Percentiles rank a stretch among this genome's conserved stretches.
These are phyloP conservation scores for Micronycteris hirsuta DNA, from an alignment of 2,113 vertebrate genomes.

Conservation along the genomic window DNA sequence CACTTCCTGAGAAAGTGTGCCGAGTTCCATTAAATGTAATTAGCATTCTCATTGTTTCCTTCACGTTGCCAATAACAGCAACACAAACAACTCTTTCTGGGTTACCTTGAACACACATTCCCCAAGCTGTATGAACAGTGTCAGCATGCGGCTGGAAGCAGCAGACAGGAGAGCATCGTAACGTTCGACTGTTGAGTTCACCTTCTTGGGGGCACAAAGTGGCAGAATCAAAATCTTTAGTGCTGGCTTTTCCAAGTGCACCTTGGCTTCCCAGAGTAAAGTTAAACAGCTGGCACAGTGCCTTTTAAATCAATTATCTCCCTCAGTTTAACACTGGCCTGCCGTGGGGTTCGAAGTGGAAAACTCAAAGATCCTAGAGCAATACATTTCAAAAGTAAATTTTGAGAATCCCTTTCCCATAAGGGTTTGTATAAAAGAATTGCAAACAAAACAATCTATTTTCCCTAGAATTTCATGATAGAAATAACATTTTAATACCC, in stretches of 20 bases:
- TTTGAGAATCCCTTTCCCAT: too few species aligned
- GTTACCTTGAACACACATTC: neutral
- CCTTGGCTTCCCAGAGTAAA: neutral
- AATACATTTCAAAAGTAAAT: neutral
- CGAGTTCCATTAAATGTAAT: constrained; percentile 70
- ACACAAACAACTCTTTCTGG: neutral
- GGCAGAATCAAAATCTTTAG: neutral
- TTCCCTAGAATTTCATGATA: neutral
- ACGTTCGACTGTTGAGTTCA: neutral
- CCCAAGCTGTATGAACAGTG: neutral
- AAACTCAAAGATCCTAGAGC: neutral
- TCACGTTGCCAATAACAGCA: neutral
- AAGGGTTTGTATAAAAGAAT: neutral
- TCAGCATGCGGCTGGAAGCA: neutral
- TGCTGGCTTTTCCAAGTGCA: neutral
- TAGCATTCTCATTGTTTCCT: constrained; percentile 46
- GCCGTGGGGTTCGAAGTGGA: neutral
- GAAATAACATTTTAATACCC: neutral
- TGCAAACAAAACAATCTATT: neutral
- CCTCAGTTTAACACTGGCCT: neutral
- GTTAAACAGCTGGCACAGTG: neutral
- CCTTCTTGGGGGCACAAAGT: neutral
- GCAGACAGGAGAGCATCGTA: neutral
- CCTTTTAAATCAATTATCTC: neutral
- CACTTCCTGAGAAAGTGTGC: constrained; percentile 59